Percentiles rank a stretch among this genome's conserved stretches.
These are phyloP conservation scores for Eurystomus gularis DNA, from an alignment of 2,113 vertebrate species.

Conservation along the genomic window DNA sequence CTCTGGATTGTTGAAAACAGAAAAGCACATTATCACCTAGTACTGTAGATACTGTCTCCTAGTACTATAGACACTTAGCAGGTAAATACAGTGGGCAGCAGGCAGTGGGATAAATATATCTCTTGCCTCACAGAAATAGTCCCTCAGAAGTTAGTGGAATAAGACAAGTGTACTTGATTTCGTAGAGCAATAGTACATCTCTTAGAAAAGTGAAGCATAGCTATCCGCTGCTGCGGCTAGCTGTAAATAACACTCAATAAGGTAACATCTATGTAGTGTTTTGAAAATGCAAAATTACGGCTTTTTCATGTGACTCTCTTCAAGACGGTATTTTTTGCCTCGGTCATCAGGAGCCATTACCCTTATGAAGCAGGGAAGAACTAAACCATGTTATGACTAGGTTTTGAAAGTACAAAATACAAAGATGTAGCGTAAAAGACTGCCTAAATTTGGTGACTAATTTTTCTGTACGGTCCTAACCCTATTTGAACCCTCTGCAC, in stretches of 20 bases:
- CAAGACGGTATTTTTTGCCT: not conserved
- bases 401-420: not conserved
- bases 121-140: not conserved
- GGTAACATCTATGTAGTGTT: not conserved
- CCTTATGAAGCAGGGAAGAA: not conserved
- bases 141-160: constrained; percentile 9
- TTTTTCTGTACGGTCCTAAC: not conserved
- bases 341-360: not conserved
- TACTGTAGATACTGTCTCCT: not conserved
- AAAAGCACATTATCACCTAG: constrained; percentile 6
- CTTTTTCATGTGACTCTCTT: not conserved
- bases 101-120: constrained; percentile 15
- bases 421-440: not conserved
- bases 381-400: not conserved
- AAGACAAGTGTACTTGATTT: constrained; percentile 38
- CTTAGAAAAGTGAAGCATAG: not conserved
- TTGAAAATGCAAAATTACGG: not conserved
- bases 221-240: not conserved
- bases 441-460: not conserved
- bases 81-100: constrained; percentile 24
- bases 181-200: not conserved
- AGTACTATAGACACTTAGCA: constrained; percentile 10
- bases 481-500: not conserved
- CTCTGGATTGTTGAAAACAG: constrained; percentile 26
- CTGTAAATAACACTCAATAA: not conserved